Evolutionary conservation across 1,140 invertebrate genomes (phyloP).

Genomic region (Aphelenchoides avenae): DNA sequence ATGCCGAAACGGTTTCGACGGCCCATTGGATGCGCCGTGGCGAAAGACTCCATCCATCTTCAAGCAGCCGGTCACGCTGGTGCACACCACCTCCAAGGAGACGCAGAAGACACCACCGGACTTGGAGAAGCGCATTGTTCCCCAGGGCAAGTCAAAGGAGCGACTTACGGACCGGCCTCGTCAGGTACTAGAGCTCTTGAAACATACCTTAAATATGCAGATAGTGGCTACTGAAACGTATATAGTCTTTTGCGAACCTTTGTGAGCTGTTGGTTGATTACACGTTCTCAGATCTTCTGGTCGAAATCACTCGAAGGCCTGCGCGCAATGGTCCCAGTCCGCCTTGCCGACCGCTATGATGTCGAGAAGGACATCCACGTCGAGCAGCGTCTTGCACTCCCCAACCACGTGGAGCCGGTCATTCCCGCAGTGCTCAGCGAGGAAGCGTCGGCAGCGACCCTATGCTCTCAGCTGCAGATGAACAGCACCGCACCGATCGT

Average conservation of each 20-base stretch:
- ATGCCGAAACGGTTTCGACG: slow-evolving; percentile 44
- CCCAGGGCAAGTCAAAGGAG: no score
- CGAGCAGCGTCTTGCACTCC: slow-evolving; percentile 78
- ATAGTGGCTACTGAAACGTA: no score
- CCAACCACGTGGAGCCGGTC: slow-evolving; percentile 60
- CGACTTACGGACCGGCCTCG: no score
- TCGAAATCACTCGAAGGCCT: slow-evolving; percentile 89
- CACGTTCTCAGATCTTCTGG: slow-evolving; percentile 80
- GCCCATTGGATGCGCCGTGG: slow-evolving; percentile 77
- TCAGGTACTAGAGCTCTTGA: no score
- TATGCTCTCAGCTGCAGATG: slow-evolving; percentile 30
- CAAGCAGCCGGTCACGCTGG: slow-evolving; percentile 93
- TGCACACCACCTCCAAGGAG: slow-evolving; percentile 73
- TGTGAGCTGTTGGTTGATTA: no score
- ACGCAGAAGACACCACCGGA: slow-evolving; percentile 25
- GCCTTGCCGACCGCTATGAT: slow-evolving; percentile 68
- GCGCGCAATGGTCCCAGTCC: slow-evolving; percentile 65
- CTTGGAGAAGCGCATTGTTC: neutral
- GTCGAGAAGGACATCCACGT: slow-evolving; percentile 73
- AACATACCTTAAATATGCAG: no score
- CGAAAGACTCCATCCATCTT: slow-evolving; percentile 96
- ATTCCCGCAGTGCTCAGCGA: slow-evolving; percentile 31
- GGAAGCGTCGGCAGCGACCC: slow-evolving; percentile 44
- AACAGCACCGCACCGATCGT: slow-evolving; percentile 64
- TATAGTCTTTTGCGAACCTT: no score